Evolutionary conservation across 30 jellyfish, hydroid and myxozoan genomes (phyloP).

Genomic region (Turritopsis rubra): DNA sequence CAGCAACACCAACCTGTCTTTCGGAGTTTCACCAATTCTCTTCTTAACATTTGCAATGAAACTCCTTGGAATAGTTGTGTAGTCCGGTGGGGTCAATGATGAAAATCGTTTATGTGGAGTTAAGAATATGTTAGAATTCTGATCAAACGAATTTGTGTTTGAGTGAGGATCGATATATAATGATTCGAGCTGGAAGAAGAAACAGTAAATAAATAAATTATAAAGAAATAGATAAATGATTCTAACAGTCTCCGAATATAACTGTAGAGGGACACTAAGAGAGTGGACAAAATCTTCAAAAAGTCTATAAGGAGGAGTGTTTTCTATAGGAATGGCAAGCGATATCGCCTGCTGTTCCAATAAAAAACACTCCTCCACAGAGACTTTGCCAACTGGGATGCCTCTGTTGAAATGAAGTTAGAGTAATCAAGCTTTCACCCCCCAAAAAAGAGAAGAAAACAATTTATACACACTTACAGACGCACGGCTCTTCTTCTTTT

Average conservation of each 20-base stretch:
- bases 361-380: too few species aligned
- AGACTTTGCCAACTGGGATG: too few species aligned
- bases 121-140: neutral
- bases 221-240: too few species aligned
- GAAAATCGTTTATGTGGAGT: neutral
- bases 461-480: neutral
- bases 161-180: neutral
- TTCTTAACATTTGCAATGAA: neutral
- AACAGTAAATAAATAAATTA: too few species aligned
- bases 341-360: too few species aligned
- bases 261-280: neutral
- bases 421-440: too few species aligned
- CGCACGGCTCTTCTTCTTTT: neutral
- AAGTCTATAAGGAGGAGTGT: too few species aligned
- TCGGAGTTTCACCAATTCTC: neutral
- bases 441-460: too few species aligned
- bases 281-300: too few species aligned
- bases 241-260: neutral
- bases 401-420: too few species aligned
- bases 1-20: neutral
- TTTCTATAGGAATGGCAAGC: too few species aligned
- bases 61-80: neutral
- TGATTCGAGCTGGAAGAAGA: neutral
- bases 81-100: neutral
- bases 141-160: neutral